Conservation (phyloP, 2,113 vertebrate species). For the Lutjanus erythropterus region DNA sequence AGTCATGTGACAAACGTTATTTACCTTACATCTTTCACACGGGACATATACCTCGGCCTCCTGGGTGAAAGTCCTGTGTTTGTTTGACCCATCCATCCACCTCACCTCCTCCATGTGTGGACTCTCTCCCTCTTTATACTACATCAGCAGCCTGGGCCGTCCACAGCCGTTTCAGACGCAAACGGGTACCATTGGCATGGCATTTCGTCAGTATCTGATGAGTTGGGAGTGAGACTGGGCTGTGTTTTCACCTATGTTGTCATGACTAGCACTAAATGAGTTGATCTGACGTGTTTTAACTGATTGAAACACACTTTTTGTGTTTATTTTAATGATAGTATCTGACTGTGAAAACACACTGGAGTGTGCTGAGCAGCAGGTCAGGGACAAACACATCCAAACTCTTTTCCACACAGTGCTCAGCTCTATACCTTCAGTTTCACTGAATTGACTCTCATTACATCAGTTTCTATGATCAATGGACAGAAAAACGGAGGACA, state of each 20-base stretch:
- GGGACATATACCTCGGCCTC: too few species aligned
- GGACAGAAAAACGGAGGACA: slow-evolving; percentile 2
- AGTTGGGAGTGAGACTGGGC: too few species aligned
- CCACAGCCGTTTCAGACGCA: too few species aligned
- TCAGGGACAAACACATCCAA: slow-evolving; percentile 68
- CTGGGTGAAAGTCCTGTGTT: too few species aligned
- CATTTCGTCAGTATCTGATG: too few species aligned
- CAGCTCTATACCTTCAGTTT: slow-evolving; percentile 19
- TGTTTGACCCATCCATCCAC: too few species aligned
- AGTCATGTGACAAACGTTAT: too few species aligned
- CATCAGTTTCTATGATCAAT: neutral
- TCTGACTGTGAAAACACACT: slow-evolving; percentile 26
- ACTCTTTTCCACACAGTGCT: slow-evolving; percentile 16
- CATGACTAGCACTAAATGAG: neutral
- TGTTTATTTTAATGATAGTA: slow-evolving; percentile 57
- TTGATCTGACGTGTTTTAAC: slow-evolving; percentile 1
- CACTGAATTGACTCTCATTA: slow-evolving; percentile 16
- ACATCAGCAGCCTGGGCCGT: too few species aligned
- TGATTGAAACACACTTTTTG: slow-evolving; percentile 36
- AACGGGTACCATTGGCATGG: too few species aligned
- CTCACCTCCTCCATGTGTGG: too few species aligned
- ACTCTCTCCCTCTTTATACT: too few species aligned
- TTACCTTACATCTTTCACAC: too few species aligned
- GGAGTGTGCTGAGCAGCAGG: slow-evolving; percentile 22
- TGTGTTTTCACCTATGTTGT: neutral